These are phyloP conservation scores for Teleopsis dalmanni DNA, from an alignment of 1,140 invertebrate species.

Conservation along the genomic window DNA sequence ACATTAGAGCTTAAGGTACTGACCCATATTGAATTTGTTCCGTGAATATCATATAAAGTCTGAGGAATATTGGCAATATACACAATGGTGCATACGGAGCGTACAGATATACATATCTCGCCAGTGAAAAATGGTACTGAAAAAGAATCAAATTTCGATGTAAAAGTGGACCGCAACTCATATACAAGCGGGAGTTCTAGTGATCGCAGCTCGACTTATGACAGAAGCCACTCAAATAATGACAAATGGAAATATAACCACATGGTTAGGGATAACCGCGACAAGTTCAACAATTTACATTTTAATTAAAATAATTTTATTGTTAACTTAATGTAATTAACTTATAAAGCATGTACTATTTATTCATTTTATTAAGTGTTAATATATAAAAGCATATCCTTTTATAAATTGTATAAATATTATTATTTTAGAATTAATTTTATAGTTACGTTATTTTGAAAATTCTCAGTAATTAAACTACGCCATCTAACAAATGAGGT, in stretches of 20 bases:
- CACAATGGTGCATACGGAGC: constrained; percentile 39
- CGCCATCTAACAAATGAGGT: too few relatives aligned
- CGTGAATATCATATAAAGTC: constrained; percentile 43
- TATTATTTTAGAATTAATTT: too few relatives aligned
- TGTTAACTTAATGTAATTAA: too few relatives aligned
- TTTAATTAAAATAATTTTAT: constrained; percentile 30
- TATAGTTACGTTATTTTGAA: too few relatives aligned
- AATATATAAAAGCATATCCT: too few relatives aligned
- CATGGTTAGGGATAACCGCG: constrained; percentile 36
- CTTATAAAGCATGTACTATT: too few relatives aligned
- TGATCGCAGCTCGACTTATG: constrained; percentile 14
- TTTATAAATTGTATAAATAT: too few relatives aligned
- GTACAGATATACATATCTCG: constrained; percentile 26
- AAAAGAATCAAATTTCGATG: not conserved
- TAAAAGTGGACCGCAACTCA: not conserved
- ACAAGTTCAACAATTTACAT: constrained; percentile 37
- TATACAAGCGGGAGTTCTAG: constrained; percentile 13
- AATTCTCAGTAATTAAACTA: too few relatives aligned
- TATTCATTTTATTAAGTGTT: too few relatives aligned
- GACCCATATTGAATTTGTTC: constrained; percentile 66
- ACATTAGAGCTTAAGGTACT: constrained; percentile 65
- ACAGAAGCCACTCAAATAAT: constrained; percentile 23
- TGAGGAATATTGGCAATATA: not conserved
- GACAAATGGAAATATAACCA: constrained; percentile 42
- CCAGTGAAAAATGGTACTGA: constrained; percentile 9